Conservation (phyloP, 2,113 vertebrate species). For the Aleadryas rufinucha region DNA sequence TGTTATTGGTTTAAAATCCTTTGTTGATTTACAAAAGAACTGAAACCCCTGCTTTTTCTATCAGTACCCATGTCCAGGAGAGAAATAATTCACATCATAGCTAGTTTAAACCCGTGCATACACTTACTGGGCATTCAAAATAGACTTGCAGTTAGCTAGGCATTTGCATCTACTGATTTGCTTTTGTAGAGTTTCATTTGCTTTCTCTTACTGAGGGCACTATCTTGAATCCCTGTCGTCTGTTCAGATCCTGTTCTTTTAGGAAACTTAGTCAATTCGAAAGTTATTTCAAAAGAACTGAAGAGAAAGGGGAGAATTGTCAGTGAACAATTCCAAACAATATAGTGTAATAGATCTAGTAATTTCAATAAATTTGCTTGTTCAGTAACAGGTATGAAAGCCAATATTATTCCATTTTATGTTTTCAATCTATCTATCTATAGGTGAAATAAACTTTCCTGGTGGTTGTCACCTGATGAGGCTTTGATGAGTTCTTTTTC, state of each 20-base stretch:
- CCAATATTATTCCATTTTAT: background rate
- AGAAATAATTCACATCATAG: background rate
- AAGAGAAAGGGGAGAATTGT: background rate
- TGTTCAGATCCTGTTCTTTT: background rate
- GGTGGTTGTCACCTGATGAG: background rate
- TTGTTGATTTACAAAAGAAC: background rate
- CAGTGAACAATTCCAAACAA: background rate
- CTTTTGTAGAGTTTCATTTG: background rate
- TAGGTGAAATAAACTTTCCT: background rate
- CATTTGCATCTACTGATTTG: background rate
- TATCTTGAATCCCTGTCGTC: background rate
- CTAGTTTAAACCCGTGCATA: background rate
- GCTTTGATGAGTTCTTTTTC: background rate
- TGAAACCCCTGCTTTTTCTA: fast-evolving
- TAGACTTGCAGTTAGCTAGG: background rate
- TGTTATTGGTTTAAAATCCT: background rate
- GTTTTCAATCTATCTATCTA: background rate
- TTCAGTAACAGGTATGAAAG: background rate
- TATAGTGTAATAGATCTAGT: background rate
- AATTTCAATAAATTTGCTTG: background rate
- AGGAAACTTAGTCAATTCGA: background rate
- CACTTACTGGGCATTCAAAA: background rate
- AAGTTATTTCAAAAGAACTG: background rate
- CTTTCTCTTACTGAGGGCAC: background rate
- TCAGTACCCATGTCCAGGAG: background rate